These are phyloP conservation scores for Pseudomyrmex pallidus DNA, from an alignment of 1,140 invertebrate species.

Conservation along the genomic window DNA sequence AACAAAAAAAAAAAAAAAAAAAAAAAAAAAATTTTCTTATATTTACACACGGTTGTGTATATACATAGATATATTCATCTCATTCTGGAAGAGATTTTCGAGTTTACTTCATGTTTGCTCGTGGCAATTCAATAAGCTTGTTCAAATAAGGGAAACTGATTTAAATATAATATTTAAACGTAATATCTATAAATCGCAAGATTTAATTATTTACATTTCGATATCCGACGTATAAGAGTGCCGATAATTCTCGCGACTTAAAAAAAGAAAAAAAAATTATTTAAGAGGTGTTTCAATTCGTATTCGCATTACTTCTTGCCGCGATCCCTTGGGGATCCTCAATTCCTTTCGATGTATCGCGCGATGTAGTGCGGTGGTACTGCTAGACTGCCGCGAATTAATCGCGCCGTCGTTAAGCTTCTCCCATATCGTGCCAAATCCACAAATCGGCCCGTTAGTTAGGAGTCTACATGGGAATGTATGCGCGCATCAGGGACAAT, in stretches of 20 bases:
- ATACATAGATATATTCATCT: no score
- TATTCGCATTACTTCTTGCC: constrained; percentile 42
- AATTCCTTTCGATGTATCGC: neutral
- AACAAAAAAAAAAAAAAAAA: no score
- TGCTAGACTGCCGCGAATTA: constrained; percentile 19
- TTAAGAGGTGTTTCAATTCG: constrained; percentile 12
- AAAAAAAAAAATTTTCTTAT: no score
- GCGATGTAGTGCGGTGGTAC: neutral
- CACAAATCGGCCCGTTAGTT: constrained; percentile 33
- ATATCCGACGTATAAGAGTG: neutral
- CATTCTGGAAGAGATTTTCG: neutral
- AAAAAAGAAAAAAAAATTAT: neutral
- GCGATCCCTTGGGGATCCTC: constrained; percentile 1
- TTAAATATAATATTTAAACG: neutral
- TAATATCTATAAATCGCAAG: constrained; percentile 1
- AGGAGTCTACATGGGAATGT: neutral
- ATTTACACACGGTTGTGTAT: no score
- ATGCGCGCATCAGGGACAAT: constrained; percentile 35
- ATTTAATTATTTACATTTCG: constrained; percentile 24
- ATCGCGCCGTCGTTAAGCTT: constrained; percentile 2
- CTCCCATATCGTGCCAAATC: neutral
- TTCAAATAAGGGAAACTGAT: no score
- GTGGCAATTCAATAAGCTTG: constrained; percentile 11
- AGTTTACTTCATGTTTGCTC: neutral
- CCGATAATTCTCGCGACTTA: neutral